Evolutionary conservation across 2,113 vertebrate species (phyloP).

Genomic region (Elachura formosa): DNA sequence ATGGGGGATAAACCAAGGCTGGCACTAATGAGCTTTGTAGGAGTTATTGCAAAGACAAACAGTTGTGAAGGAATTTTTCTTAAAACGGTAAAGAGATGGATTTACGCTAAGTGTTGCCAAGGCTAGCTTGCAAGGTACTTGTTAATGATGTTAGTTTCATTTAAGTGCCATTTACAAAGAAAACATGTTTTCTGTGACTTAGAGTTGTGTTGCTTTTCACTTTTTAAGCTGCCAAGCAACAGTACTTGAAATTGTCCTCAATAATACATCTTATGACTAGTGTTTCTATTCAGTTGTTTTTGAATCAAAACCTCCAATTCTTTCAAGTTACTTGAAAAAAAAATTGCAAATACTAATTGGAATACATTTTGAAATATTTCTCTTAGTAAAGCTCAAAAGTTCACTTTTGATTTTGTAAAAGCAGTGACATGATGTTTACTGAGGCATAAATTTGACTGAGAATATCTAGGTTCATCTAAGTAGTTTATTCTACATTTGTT

Average conservation of each 20-base stretch:
- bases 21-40: slow-evolving; percentile 78
- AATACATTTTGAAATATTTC: not conserved
- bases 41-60: slow-evolving; percentile 83
- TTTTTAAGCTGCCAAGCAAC: slow-evolving; percentile 7
- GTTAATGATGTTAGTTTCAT: slow-evolving; percentile 69
- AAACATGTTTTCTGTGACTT: slow-evolving; percentile 20
- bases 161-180: slow-evolving; percentile 53
- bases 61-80: slow-evolving; percentile 84
- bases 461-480: not conserved
- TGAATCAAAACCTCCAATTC: not conserved
- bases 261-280: not conserved
- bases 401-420: not conserved
- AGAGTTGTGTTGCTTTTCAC: slow-evolving; percentile 33
- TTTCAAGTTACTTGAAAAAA: not conserved
- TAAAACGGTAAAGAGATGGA: slow-evolving; percentile 72
- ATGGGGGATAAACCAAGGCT: slow-evolving; percentile 73
- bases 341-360: not conserved
- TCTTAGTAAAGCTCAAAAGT: not conserved
- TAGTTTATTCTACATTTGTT: not conserved
- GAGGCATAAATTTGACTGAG: not conserved
- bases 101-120: slow-evolving; percentile 68
- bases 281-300: not conserved
- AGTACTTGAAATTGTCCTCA: not conserved
- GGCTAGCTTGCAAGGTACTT: slow-evolving; percentile 61
- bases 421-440: not conserved